phyloP scores from a whole-genome alignment of 2,888 invertebrate species.

The Drosophila longiperda region DNA sequence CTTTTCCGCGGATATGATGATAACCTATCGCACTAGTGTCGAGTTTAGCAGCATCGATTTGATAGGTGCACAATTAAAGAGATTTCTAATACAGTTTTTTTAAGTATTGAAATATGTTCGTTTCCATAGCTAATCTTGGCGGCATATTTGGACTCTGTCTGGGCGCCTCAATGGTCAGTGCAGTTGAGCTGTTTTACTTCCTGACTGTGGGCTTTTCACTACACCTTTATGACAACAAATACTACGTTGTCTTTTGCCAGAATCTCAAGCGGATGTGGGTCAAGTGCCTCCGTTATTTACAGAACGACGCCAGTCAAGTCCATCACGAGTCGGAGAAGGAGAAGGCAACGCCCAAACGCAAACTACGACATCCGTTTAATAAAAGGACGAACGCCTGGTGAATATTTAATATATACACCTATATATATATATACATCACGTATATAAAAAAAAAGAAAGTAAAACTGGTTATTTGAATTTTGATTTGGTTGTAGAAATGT shows the following conservation, averaged over 20 bases:
- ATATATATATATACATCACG: background rate
- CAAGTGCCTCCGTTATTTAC: conserved; percentile 42
- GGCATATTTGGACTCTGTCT: conserved; percentile 86
- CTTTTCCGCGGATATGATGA: conserved; percentile 83
- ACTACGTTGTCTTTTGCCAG: conserved; percentile 47
- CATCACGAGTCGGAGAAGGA: conserved; percentile 3
- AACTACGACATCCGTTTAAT: conserved; percentile 57
- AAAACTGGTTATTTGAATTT: background rate
- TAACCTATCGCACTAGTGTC: conserved; percentile 85
- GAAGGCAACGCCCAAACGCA: conserved; percentile 14
- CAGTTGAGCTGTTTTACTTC: conserved; percentile 85
- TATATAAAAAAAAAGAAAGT: background rate
- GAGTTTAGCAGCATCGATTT: conserved; percentile 85
- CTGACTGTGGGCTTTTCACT: conserved; percentile 78
- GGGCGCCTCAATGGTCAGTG: conserved; percentile 85
- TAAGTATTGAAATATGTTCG: background rate
- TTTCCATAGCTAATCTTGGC: conserved; percentile 84
- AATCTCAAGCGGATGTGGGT: conserved; percentile 37
- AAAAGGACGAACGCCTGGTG: conserved; percentile 56
- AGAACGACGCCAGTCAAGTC: conserved; percentile 43
- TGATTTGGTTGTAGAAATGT: background rate
- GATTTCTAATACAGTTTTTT: background rate
- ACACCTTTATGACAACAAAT: conserved; percentile 76
- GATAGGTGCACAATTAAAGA: conserved; percentile 78
- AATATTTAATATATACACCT: conserved; percentile 16